Conservation (phyloP, 2,888 invertebrate genomes). For the Apodemia hepburni region DNA sequence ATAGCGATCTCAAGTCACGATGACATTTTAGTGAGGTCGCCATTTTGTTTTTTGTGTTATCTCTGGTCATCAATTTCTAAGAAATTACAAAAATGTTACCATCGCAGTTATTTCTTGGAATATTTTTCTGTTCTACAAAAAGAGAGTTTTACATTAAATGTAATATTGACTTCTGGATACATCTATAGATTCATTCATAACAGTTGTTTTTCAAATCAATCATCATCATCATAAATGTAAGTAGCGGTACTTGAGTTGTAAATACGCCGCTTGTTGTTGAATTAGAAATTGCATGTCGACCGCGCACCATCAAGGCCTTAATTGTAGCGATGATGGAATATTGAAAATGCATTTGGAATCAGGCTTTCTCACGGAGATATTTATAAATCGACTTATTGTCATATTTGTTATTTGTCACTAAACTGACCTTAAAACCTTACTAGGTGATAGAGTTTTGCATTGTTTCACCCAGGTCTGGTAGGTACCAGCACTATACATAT, state of each 20-base stretch:
- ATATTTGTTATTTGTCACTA: no score
- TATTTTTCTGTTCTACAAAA: not conserved
- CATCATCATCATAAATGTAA: conserved; percentile 9
- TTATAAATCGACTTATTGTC: not conserved
- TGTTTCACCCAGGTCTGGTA: no score
- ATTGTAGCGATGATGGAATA: conserved; percentile 5
- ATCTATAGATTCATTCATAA: not conserved
- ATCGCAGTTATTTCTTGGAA: conserved; percentile 46
- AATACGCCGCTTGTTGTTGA: not conserved
- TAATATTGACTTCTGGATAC: not conserved
- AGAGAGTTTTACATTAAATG: not conserved
- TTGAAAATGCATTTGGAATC: conserved; percentile 1
- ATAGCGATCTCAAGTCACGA: conserved; percentile 54
- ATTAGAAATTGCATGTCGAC: conserved; percentile 12
- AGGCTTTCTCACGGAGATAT: conserved; percentile 1
- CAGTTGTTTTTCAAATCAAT: conserved; percentile 10
- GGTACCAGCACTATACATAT: no score
- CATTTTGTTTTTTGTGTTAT: conserved; percentile 57
- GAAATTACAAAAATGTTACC: conserved; percentile 44
- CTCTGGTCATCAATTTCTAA: conserved; percentile 51
- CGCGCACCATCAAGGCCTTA: conserved; percentile 5
- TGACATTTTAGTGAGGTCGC: conserved; percentile 52
- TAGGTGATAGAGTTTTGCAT: no score
- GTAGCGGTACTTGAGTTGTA: conserved; percentile 7
- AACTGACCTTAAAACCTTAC: no score